Evolutionary conservation across 2,113 vertebrate species (phyloP).

Genomic region (Galemys pyrenaicus): DNA sequence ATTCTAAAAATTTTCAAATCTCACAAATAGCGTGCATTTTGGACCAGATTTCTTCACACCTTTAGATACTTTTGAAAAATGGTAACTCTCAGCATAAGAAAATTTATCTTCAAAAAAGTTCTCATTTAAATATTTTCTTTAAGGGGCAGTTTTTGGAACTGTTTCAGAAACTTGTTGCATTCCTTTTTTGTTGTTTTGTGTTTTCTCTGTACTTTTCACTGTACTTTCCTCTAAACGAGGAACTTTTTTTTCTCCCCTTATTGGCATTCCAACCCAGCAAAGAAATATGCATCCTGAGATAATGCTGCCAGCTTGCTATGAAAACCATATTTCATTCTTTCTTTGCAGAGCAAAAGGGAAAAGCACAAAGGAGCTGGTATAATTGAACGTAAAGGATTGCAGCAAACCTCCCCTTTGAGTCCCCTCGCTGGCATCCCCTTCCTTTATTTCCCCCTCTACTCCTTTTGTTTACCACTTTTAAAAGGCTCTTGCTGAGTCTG

Average conservation of each 20-base stretch:
- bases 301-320: slow-evolving; percentile 76
- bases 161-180: slow-evolving; percentile 73
- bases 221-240: slow-evolving; percentile 76
- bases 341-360: slow-evolving; percentile 69
- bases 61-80: slow-evolving; percentile 52
- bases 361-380: slow-evolving; percentile 72
- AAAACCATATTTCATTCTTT: slow-evolving; percentile 81
- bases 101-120: slow-evolving; percentile 59
- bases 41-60: slow-evolving; percentile 63
- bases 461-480: slow-evolving; percentile 80
- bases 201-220: slow-evolving; percentile 69
- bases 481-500: slow-evolving; percentile 75
- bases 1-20: slow-evolving; percentile 73
- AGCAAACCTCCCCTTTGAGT: slow-evolving; percentile 54
- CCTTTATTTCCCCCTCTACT: slow-evolving; percentile 58
- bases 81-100: slow-evolving; percentile 17
- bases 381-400: slow-evolving; percentile 73
- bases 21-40: slow-evolving; percentile 61
- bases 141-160: slow-evolving; percentile 75
- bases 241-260: slow-evolving; percentile 69
- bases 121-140: slow-evolving; percentile 73
- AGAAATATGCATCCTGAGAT: slow-evolving; percentile 79
- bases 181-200: slow-evolving; percentile 75
- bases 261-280: slow-evolving; percentile 79
- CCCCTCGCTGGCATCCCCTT: slow-evolving; percentile 61